Percentiles rank a stretch among this genome's conserved stretches.
Conservation (phyloP, 2,113 vertebrate genomes). For the Catagonus wagneri region DNA sequence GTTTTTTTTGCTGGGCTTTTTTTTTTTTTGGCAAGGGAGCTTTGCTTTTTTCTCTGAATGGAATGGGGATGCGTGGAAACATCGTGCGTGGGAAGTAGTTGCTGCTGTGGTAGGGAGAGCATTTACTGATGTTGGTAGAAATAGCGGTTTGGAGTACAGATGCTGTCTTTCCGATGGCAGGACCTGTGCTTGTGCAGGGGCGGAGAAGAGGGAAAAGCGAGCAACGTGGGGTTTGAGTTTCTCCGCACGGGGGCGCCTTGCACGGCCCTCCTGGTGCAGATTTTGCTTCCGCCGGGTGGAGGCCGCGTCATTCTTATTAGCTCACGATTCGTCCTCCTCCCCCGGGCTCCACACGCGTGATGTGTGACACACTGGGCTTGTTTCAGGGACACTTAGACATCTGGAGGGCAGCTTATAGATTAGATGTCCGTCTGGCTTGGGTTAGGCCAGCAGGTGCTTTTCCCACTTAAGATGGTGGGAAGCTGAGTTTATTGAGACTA, state of each 20-base stretch:
- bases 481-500: slow-evolving; percentile 49
- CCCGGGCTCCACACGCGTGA: background rate
- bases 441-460: background rate
- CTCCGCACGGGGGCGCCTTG: background rate
- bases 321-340: background rate
- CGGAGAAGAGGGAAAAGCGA: background rate
- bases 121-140: background rate
- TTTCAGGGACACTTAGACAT: slow-evolving; percentile 50
- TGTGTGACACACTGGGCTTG: background rate
- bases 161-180: background rate
- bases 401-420: slow-evolving; percentile 35
- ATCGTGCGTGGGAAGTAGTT: slow-evolving; percentile 4
- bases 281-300: background rate
- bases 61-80: background rate
- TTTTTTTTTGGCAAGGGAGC: background rate
- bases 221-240: background rate
- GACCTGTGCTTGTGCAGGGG: slow-evolving; percentile 33
- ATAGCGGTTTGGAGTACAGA: background rate
- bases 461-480: slow-evolving; percentile 65
- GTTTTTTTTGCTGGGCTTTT: background rate
- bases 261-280: background rate
- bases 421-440: background rate
- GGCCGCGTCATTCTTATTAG: background rate
- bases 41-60: slow-evolving; percentile 35
- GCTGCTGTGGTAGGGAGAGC: slow-evolving; percentile 1